Conservation (phyloP, 92 coral and sea anemone genomes). For the Porites rus region DNA sequence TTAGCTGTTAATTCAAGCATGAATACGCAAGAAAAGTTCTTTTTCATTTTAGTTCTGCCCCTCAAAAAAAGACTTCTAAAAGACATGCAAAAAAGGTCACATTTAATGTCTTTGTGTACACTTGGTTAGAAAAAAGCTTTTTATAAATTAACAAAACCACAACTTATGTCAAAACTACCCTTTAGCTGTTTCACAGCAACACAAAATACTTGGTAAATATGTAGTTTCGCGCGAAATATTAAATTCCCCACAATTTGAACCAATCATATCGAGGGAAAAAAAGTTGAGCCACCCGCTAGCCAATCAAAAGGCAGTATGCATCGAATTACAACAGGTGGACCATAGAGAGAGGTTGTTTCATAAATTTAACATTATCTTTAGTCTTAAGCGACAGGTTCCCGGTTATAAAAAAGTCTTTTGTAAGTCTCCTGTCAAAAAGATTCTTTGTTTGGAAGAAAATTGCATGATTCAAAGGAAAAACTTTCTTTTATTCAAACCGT, state of each 20-base stretch:
- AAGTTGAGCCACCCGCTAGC: constrained; percentile 71
- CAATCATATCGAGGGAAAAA: constrained; percentile 69
- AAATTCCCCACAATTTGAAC: constrained; percentile 38
- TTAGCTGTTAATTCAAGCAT: constrained; percentile 39
- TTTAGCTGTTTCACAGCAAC: constrained; percentile 43
- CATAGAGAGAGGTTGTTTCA: constrained; percentile 67
- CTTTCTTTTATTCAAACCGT: constrained; percentile 3
- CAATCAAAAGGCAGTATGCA: constrained; percentile 71
- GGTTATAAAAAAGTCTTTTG: constrained; percentile 85
- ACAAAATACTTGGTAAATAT: constrained; percentile 43
- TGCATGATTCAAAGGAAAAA: constrained; percentile 21
- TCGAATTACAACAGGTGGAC: constrained; percentile 79
- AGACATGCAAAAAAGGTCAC: background rate
- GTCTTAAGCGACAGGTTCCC: constrained; percentile 56
- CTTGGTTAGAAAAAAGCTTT: background rate
- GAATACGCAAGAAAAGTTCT: background rate
- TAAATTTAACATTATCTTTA: constrained; percentile 84
- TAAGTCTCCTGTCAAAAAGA: constrained; percentile 71
- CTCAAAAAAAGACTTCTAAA: constrained; percentile 10
- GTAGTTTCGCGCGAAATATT: constrained; percentile 32
- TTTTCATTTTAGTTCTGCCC: background rate
- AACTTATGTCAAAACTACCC: background rate
- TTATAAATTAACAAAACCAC: background rate
- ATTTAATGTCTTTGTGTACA: background rate
- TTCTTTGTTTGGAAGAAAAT: constrained; percentile 37